Base-by-base conservation (phyloP, 2,113 vertebrate genomes). In the Gopherus evgoodei region DNA sequence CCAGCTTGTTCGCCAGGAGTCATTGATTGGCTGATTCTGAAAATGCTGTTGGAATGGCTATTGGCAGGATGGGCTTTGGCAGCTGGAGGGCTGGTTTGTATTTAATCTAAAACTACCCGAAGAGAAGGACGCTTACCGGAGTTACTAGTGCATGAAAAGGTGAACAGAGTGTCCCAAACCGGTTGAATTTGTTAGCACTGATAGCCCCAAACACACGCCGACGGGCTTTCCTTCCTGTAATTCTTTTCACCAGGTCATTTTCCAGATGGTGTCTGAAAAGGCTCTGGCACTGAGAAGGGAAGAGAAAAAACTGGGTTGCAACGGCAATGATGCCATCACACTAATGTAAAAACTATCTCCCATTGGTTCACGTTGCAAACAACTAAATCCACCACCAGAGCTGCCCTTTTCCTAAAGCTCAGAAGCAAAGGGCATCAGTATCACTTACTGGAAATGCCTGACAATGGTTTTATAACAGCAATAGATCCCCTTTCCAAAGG, bases 131-230 rank as follows among this genome's bases (percentile, higher is more conserved):
- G 87, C 97, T 98, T 90, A 96, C 97, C 0, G 25, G 89, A 31
- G 93, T 88, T 57, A 93, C 81, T 8, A 98, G 85, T 6, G 93
- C 91, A 42, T 95, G 96, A 93, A 87, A 97, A 25, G 97, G 97
- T 7, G 97, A 92, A 93, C 97, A 95, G 38, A 11, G 7, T 6
- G 89, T 91, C 12, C 96, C 97, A 2, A 88, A 92, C 4, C 83
- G 95, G 90, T 47, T 89, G 86, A 81, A 44, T 80, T 94, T 97
- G 75, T 91, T 94, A 93, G 52, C 7, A 4, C 62, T 86, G 42
- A 86, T 83, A 22, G 94, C 95, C 35, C 96, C 97, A 87, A 93
- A 93, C 6, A 84, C 83, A 81, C 72, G 90, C 21, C 94, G 95
- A 9, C 75, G 35, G 38, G 90, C n/a, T 89, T 95, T 94, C 50